A percentile compares a stretch with the other conserved stretches of the same genome.
These are phyloP conservation scores for Triplophysa bombifrons DNA, from an alignment of 2,797 vertebrate genomes.

Conservation along the genomic window DNA sequence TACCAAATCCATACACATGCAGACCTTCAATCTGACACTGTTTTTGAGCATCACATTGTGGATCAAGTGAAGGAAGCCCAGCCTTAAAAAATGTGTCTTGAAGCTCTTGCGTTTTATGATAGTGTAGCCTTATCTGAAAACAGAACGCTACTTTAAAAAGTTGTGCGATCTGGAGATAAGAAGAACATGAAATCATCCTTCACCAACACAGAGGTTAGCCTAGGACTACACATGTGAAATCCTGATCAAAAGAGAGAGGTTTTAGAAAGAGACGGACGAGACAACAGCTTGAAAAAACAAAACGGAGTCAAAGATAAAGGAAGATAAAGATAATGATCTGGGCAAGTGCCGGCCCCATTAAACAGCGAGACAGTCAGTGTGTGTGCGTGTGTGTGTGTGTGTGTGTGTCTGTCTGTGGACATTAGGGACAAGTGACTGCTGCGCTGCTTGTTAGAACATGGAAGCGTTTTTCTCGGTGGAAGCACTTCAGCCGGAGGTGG, in stretches of 20 bases:
- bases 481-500: conserved; percentile 39
- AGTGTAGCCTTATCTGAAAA: not conserved
- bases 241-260: conserved; percentile 45
- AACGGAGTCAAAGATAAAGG: conserved; percentile 8
- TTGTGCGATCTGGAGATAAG: not conserved
- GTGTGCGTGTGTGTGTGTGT: too few species aligned
- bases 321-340: conserved; percentile 59
- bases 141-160: too few species aligned
- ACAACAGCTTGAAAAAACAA: conserved; percentile 18
- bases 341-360: conserved; percentile 47
- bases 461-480: conserved; percentile 40
- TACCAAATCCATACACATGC: too few species aligned
- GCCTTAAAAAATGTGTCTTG: too few species aligned
- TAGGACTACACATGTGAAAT: conserved; percentile 31
- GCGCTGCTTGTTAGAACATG: conserved; percentile 54
- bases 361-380: conserved; percentile 14
- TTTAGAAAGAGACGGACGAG: conserved; percentile 37
- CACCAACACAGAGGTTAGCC: conserved; percentile 23
- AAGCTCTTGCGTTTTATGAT: not conserved
- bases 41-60: too few species aligned
- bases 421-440: conserved; percentile 42
- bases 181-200: conserved; percentile 4
- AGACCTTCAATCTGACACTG: too few species aligned
- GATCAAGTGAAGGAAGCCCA: too few species aligned
- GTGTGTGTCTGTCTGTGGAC: conserved; percentile 33